Conservation (phyloP, 2,888 invertebrate species). For the Apamea monoglypha region DNA sequence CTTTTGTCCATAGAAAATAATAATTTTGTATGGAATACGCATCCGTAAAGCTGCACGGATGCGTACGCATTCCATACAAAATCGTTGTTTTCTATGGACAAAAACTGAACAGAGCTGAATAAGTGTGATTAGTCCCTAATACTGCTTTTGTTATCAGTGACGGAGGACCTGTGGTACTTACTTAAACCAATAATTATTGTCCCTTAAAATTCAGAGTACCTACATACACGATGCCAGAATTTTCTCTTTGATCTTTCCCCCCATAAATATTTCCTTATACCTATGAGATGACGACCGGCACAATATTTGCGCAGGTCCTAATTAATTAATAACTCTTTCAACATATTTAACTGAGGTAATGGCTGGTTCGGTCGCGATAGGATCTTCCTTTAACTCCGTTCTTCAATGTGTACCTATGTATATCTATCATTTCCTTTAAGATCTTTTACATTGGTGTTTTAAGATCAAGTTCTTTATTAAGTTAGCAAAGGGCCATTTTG, state of each 20-base stretch:
- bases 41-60: too few species aligned
- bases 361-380: constrained; percentile 6
- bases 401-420: background rate
- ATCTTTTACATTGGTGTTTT: background rate
- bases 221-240: background rate
- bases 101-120: too few species aligned
- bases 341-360: constrained; percentile 41
- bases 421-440: background rate
- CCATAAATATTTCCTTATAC: constrained; percentile 11
- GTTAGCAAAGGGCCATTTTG: background rate
- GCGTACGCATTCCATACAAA: too few species aligned
- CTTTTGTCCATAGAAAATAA: too few species aligned
- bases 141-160: too few species aligned
- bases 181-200: background rate
- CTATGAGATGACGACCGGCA: constrained; percentile 9
- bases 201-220: background rate
- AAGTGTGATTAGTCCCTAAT: too few species aligned
- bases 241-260: constrained; percentile 40
- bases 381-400: background rate
- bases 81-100: too few species aligned
- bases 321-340: constrained; percentile 55
- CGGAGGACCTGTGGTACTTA: too few species aligned
- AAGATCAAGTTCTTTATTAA: background rate
- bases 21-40: too few species aligned
- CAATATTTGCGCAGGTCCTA: constrained; percentile 38